These are phyloP conservation scores for Elephas maximus DNA, from an alignment of 2,113 vertebrate genomes.

Conservation along the genomic window DNA sequence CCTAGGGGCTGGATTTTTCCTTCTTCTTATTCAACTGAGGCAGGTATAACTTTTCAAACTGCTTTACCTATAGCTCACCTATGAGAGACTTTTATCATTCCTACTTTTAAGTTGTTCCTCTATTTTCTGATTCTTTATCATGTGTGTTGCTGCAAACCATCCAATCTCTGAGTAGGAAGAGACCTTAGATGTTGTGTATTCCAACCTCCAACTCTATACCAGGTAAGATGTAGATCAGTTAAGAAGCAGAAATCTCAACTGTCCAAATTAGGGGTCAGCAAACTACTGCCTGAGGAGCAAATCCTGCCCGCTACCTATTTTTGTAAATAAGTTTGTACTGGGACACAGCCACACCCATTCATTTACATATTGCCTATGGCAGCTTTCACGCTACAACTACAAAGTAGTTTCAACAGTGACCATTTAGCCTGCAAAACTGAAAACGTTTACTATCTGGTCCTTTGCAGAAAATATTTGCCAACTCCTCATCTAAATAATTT, in stretches of 20 bases:
- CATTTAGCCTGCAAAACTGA: neutral
- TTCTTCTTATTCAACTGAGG: neutral
- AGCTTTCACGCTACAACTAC: neutral
- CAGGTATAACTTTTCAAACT: neutral
- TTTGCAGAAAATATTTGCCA: neutral
- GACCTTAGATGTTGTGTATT: neutral
- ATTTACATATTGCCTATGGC: neutral
- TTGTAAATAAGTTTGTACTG: too few relatives aligned
- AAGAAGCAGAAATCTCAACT: constrained; percentile 1
- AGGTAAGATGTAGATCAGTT: neutral
- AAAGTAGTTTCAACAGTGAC: neutral
- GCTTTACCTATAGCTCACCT: neutral
- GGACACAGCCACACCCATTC: neutral
- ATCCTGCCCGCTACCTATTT: neutral
- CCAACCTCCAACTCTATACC: neutral
- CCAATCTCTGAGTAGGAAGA: neutral
- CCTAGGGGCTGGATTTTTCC: neutral
- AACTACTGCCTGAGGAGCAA: neutral
- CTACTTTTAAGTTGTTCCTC: neutral
- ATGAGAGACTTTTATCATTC: neutral
- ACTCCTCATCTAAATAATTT: neutral
- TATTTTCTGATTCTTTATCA: neutral
- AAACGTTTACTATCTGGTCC: neutral
- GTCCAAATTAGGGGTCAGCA: neutral
- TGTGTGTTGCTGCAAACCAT: neutral